Evolutionary conservation across 1,140 invertebrate genomes (phyloP).

Genomic region (Drosophila chauvacae): DNA sequence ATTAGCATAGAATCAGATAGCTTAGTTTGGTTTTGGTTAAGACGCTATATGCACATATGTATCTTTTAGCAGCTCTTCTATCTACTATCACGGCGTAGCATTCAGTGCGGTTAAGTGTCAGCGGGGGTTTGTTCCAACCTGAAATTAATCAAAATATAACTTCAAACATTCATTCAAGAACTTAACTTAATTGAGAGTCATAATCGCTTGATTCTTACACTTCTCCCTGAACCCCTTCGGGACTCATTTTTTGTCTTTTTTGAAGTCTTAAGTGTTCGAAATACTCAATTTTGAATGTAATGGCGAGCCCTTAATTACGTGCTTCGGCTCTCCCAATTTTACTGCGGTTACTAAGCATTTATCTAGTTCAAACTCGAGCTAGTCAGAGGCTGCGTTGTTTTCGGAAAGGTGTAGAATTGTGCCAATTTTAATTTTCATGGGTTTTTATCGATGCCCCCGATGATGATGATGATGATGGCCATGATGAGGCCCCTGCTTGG

Average conservation of each 20-base stretch:
- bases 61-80: too few relatives aligned
- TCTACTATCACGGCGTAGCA: too few relatives aligned
- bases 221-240: too few relatives aligned
- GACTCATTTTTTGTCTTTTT: background rate
- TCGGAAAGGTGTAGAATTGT: constrained; percentile 49
- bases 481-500: constrained; percentile 22
- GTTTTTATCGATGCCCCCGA: constrained; percentile 54
- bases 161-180: background rate
- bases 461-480: background rate
- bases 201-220: background rate
- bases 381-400: background rate
- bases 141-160: background rate
- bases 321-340: background rate
- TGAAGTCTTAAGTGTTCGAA: background rate
- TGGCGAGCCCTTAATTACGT: background rate
- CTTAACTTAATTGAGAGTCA: too few relatives aligned
- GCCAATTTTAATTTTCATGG: constrained; percentile 59
- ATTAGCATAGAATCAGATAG: too few relatives aligned
- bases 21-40: too few relatives aligned
- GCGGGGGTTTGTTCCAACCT: background rate
- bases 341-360: background rate
- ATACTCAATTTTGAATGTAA: background rate
- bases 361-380: constrained; percentile 4
- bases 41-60: too few relatives aligned
- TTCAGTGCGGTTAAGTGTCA: too few relatives aligned